A percentile compares a stretch with the other conserved stretches of the same genome.
Evolutionary conservation across 2,888 invertebrate species (phyloP).

Genomic region (Pristionchus entomophagus): DNA sequence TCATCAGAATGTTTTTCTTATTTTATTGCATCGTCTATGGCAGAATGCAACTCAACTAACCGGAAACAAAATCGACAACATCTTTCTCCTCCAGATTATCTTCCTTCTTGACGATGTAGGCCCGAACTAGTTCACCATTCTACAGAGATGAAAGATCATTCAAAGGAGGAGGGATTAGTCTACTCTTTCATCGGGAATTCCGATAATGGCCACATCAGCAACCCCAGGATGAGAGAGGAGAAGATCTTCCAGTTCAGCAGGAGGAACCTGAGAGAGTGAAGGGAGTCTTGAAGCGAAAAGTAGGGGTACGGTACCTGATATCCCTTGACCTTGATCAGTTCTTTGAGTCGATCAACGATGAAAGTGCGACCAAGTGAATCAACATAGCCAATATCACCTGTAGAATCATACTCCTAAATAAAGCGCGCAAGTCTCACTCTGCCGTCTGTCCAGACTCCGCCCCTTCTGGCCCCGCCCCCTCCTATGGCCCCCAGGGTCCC

Average conservation of each 20-base stretch:
- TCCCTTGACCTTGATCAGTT: constrained; percentile 74
- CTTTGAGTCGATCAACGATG: constrained; percentile 72
- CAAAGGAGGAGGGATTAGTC: too few relatives aligned
- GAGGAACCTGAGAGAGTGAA: constrained; percentile 81
- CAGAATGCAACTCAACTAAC: constrained; percentile 38
- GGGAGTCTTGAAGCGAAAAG: not conserved
- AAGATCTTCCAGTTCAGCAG: constrained; percentile 89
- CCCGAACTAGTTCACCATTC: constrained; percentile 76
- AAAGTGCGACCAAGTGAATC: constrained; percentile 63
- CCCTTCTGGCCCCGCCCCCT: too few relatives aligned
- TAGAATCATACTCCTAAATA: too few relatives aligned
- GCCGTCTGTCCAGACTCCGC: too few relatives aligned
- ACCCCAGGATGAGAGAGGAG: constrained; percentile 84
- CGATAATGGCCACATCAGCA: constrained; percentile 88
- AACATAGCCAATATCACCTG: constrained; percentile 67
- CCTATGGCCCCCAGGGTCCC: too few relatives aligned
- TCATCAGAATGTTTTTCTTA: not conserved
- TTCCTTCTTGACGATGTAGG: constrained; percentile 66
- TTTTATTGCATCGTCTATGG: not conserved
- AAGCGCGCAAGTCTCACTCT: too few relatives aligned
- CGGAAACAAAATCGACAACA: constrained; percentile 48
- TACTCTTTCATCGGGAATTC: constrained; percentile 81
- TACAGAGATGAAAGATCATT: constrained; percentile 9
- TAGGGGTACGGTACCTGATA: constrained; percentile 61
- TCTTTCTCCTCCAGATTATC: constrained; percentile 42